phyloP scores from a whole-genome alignment of 2,888 invertebrate genomes.

The Boloria euphrosyne region DNA sequence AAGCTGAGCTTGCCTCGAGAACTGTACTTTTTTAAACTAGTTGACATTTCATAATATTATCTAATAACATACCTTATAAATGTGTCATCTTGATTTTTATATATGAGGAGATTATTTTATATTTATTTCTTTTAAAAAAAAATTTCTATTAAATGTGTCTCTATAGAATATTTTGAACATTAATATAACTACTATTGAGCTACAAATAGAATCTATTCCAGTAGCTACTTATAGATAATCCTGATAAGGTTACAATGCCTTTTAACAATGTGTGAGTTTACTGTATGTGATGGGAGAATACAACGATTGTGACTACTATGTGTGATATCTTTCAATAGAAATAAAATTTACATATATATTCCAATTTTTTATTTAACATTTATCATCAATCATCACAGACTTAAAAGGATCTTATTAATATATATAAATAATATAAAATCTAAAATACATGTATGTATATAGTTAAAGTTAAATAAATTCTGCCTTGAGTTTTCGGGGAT shows the following conservation, averaged over 20 bases:
- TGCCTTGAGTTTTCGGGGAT: no score
- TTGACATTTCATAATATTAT: no score
- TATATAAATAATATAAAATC: background rate
- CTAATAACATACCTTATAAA: no score
- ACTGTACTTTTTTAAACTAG: no score
- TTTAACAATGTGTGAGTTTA: background rate
- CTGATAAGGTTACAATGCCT: background rate
- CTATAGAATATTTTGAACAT: no score
- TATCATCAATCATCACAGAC: constrained; percentile 22
- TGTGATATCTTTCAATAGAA: constrained; percentile 11
- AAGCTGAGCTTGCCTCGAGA: no score
- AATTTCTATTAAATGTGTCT: no score
- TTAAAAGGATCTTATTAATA: background rate
- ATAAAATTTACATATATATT: constrained; percentile 9
- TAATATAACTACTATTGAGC: background rate
- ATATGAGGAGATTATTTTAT: no score
- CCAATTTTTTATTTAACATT: constrained; percentile 34
- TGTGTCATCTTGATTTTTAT: no score
- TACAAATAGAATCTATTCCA: background rate
- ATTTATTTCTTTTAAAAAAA: no score
- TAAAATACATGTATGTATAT: background rate
- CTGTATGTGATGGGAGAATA: background rate
- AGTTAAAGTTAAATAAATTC: no score
- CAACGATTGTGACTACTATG: background rate
- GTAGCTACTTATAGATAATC: background rate